Evolutionary conservation across 1,140 invertebrate genomes (phyloP).

Genomic region (Latrodectus geometricus): DNA sequence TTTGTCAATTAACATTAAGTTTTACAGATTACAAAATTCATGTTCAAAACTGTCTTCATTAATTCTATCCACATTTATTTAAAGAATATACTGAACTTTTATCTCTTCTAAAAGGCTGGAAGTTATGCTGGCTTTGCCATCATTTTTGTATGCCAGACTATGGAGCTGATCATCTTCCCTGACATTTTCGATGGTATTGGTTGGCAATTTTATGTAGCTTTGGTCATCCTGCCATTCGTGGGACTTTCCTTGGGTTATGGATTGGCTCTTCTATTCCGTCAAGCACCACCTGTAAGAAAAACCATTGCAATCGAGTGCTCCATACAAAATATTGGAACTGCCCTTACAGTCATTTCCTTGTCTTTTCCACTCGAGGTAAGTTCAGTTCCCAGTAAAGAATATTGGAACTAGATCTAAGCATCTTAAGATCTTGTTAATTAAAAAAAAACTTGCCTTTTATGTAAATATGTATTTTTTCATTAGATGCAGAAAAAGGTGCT

Average conservation of each 20-base stretch:
- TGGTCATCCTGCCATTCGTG: constrained; percentile 67
- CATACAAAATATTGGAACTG: constrained; percentile 70
- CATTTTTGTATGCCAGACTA: constrained; percentile 65
- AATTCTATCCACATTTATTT: too few species aligned
- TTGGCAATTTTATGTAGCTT: constrained; percentile 67
- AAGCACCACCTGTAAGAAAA: constrained; percentile 65
- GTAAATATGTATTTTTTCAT: too few species aligned
- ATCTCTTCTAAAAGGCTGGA: constrained; percentile 59
- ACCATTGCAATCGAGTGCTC: constrained; percentile 71
- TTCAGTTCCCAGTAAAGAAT: background rate
- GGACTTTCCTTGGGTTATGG: constrained; percentile 69
- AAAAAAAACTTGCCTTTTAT: too few species aligned
- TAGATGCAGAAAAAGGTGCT: constrained; percentile 59
- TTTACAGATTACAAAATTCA: background rate
- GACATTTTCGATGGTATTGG: constrained; percentile 68
- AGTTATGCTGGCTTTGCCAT: constrained; percentile 65
- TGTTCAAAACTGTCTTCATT: background rate
- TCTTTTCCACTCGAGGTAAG: constrained; percentile 65
- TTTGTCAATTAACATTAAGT: background rate
- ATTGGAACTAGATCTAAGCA: too few species aligned
- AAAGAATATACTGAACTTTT: too few species aligned
- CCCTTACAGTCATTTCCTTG: constrained; percentile 66
- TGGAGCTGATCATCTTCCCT: constrained; percentile 65
- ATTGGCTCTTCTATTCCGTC: constrained; percentile 66
- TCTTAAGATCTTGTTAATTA: too few species aligned